These are phyloP conservation scores for Sebastes steindachneri DNA, from an alignment of 2,797 vertebrate genomes.

Conservation along the genomic window DNA sequence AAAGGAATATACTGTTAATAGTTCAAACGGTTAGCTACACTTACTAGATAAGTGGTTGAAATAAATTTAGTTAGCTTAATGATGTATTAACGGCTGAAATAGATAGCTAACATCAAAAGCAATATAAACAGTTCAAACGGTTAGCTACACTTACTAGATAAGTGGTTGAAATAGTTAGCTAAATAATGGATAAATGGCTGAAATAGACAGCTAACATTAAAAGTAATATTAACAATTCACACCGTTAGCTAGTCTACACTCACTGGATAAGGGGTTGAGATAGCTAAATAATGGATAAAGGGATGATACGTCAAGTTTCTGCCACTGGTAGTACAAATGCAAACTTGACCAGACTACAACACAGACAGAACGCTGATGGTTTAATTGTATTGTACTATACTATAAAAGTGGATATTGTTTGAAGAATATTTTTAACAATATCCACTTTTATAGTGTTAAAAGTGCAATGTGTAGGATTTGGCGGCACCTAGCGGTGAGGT, in stretches of 20 bases:
- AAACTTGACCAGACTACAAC: background rate
- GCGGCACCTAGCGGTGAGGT: no score
- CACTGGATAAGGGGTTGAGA: background rate
- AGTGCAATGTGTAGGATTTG: no score
- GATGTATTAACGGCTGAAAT: no score
- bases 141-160: background rate
- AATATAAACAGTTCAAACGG: background rate
- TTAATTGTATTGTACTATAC: background rate
- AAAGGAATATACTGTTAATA: background rate
- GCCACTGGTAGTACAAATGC: background rate
- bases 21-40: background rate
- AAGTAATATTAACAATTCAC: background rate
- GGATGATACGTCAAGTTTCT: background rate
- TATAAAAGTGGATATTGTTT: no score
- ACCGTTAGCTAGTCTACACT: background rate
- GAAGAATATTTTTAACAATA: no score
- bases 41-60: background rate
- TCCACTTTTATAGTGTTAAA: no score
- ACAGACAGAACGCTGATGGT: background rate
- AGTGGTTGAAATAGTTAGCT: background rate
- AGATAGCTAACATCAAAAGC: no score
- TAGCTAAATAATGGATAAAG: background rate
- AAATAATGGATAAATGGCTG: background rate
- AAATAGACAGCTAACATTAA: background rate
- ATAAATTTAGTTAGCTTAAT: background rate